phyloP scores from a whole-genome alignment of 2,113 vertebrate species.

The Lasiurus borealis region DNA sequence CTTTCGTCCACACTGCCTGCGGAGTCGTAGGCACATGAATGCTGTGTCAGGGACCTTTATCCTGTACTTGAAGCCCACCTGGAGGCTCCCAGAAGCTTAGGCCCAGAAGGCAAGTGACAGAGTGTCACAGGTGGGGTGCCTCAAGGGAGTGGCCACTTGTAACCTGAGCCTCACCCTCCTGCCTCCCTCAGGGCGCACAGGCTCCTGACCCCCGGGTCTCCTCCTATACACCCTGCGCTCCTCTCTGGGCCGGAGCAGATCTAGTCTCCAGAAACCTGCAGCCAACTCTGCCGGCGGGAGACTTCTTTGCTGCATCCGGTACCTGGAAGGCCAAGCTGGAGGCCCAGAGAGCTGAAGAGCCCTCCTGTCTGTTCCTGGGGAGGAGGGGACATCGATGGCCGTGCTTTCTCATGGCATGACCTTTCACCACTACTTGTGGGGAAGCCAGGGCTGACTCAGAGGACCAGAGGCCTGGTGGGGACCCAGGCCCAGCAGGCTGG shows the following conservation, averaged over 20 bases:
- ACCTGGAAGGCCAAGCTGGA: too few species aligned
- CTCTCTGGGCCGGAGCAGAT: background rate
- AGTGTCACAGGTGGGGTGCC: background rate
- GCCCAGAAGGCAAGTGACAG: background rate
- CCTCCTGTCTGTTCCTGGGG: background rate
- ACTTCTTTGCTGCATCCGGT: background rate
- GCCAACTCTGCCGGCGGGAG: background rate
- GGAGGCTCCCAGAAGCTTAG: background rate
- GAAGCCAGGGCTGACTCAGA: background rate
- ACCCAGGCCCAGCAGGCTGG: background rate
- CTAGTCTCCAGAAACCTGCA: background rate
- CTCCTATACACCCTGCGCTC: background rate
- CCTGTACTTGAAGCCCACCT: background rate
- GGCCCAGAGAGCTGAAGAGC: background rate
- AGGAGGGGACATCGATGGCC: background rate
- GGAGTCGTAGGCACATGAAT: background rate
- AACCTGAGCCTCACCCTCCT: too few species aligned
- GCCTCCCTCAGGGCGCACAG: background rate
- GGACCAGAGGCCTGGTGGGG: background rate
- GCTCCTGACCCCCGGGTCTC: background rate
- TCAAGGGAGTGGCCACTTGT: background rate
- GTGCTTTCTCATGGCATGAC: background rate
- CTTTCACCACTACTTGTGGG: background rate
- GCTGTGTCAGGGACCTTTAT: background rate
- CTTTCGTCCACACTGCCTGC: background rate